phyloP scores from a whole-genome alignment of 2,113 vertebrate species.

The Chaenocephalus aceratus region DNA sequence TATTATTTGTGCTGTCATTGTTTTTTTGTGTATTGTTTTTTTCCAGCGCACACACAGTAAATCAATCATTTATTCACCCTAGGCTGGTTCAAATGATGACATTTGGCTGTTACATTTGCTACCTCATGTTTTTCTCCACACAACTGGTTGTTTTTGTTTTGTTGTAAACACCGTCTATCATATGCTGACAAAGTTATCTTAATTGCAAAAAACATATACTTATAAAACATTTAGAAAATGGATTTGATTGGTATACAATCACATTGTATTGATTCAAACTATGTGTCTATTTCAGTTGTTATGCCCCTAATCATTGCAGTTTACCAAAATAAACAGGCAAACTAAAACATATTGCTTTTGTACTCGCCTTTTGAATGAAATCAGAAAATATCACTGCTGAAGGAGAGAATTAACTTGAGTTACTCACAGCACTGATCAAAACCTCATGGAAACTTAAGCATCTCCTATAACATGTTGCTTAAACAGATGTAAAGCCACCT shows the following conservation, averaged over 20 bases:
- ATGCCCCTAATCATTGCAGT: neutral
- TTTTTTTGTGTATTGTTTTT: neutral
- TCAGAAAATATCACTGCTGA: neutral
- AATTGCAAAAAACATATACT: neutral
- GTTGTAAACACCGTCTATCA: neutral
- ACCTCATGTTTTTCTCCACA: neutral
- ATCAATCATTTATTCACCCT: neutral
- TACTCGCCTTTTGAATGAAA: neutral
- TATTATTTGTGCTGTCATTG: neutral
- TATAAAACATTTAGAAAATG: neutral
- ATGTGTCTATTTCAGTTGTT: neutral
- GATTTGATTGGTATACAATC: neutral
- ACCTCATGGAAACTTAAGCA: neutral
- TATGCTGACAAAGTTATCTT: neutral
- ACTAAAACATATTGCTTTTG: neutral
- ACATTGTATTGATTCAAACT: neutral
- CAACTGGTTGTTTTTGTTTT: neutral
- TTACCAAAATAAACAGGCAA: neutral
- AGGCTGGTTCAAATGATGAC: neutral
- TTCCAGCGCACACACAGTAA: neutral
- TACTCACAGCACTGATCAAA: slow-evolving; percentile 10
- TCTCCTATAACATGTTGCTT: neutral
- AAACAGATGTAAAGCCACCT: neutral
- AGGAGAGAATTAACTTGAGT: neutral
- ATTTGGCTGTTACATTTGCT: neutral